Percentiles rank a stretch among this genome's conserved stretches.
Evolutionary conservation across 2,797 vertebrate species (phyloP).

Genomic region (Micrastur ruficollis): DNA sequence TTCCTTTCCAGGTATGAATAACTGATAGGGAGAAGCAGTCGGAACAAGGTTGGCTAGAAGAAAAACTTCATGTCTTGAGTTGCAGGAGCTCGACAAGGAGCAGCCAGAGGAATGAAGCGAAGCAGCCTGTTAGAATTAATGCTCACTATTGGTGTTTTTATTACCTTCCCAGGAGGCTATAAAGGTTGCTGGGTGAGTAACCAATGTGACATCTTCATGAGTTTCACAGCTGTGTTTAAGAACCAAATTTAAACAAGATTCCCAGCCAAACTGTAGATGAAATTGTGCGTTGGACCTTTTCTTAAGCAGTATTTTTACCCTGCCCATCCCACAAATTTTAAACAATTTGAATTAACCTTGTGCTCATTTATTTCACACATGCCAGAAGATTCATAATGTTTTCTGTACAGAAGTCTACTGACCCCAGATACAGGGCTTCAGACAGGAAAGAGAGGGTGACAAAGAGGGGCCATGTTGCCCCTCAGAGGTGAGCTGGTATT

Average conservation of each 20-base stretch:
- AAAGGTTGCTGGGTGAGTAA: neutral
- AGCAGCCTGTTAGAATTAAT: neutral
- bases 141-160: neutral
- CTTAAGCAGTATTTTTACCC: neutral
- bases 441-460: neutral
- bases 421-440: neutral
- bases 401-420: neutral
- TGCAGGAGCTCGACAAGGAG: neutral
- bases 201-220: neutral
- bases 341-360: neutral
- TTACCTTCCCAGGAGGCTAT: neutral
- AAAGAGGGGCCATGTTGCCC: neutral
- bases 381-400: neutral
- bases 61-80: neutral
- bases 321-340: neutral
- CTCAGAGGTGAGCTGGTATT: neutral
- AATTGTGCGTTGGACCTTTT: neutral
- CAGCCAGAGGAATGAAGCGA: neutral
- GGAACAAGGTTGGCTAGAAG: neutral
- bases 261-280: neutral
- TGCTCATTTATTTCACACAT: neutral
- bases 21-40: neutral
- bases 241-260: constrained; percentile 20
- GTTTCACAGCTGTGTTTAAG: constrained; percentile 30
- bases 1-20: neutral